Evolutionary conservation across 2,797 vertebrate genomes (phyloP).

Genomic region (Rhinoraja longicauda): DNA sequence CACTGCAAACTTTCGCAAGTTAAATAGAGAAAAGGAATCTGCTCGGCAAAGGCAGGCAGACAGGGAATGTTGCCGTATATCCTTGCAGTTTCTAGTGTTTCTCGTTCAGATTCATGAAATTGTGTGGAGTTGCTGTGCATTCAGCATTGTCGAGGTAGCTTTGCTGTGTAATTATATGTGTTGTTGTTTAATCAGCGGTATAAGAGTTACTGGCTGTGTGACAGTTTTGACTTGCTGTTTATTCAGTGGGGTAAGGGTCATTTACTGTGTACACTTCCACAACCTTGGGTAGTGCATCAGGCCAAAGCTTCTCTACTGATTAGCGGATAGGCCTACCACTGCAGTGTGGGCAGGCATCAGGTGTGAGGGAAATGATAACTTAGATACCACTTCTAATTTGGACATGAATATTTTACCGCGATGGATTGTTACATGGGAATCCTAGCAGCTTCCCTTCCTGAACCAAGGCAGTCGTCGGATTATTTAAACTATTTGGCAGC

Average conservation of each 20-base stretch:
- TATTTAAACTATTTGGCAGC: background rate
- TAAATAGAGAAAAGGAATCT: background rate
- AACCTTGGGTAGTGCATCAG: background rate
- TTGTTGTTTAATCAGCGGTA: background rate
- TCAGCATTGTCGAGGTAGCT: background rate
- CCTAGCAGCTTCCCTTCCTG: background rate
- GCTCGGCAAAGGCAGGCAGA: background rate
- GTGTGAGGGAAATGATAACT: background rate
- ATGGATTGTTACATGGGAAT: background rate
- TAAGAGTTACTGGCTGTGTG: background rate
- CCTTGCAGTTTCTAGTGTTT: background rate
- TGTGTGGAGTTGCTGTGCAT: background rate
- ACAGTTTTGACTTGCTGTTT: background rate
- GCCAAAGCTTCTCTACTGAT: background rate
- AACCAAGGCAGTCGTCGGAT: too few relatives aligned
- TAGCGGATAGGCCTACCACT: background rate
- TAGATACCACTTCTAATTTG: background rate
- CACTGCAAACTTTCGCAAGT: background rate
- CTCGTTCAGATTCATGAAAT: background rate
- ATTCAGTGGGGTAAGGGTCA: background rate
- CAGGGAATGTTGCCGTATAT: background rate
- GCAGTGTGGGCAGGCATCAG: background rate
- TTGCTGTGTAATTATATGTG: background rate
- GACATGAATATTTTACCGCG: background rate
- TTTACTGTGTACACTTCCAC: constrained; percentile 1